Base-by-base conservation (phyloP, 1,140 invertebrate species). In the Chrysopa pallens region DNA sequence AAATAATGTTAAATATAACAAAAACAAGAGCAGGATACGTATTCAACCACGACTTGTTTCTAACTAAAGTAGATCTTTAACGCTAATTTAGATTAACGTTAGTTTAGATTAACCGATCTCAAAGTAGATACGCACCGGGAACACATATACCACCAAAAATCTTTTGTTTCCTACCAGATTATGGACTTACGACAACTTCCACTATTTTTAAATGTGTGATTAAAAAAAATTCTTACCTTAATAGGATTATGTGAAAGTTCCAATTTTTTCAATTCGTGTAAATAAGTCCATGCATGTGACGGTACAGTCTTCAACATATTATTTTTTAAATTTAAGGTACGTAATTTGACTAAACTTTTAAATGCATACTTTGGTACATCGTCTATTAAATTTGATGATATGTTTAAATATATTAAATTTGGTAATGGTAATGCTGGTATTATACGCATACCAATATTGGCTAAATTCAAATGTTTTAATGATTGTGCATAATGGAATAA, bases 401-500 rank as follows among this genome's bases (percentile, higher is more conserved):
- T 44, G 48, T 61, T 56, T 42, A 61, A 36, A 8, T 49, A 51
- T 45, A 57, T 59, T 36, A 61, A 46, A 42, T 44, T 45, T 14
- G 52, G 51, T 38, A 61, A 43, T 49, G 55, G 51, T 14, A 49
- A 46, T 56, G 57, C 61, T 36, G 84, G 83, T 47, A 80, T 63
- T 33, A 68, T 69, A 52, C 68, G 74, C 42, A 86, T 68, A 31
- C 78, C 77, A 57, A 80, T 76, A 52, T 71, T 72, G 36, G 73
- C 71, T 48, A 86, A 60, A 52, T 74, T 77, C 43, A 87, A 66
- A 50, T 74, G 67, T 52, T 78, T 70, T 11, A 86, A 60, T 43
- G 78, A 75, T 8, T 79, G 81, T 12, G 84, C 67, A 56, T 84
- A 83, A 52, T 85, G 77, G 50, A 85, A 83, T 7, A 86, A 66